A percentile compares a stretch with the other conserved stretches of the same genome.
phyloP scores from a whole-genome alignment of 1,140 invertebrate genomes.

The Drosophila trapezifrons region DNA sequence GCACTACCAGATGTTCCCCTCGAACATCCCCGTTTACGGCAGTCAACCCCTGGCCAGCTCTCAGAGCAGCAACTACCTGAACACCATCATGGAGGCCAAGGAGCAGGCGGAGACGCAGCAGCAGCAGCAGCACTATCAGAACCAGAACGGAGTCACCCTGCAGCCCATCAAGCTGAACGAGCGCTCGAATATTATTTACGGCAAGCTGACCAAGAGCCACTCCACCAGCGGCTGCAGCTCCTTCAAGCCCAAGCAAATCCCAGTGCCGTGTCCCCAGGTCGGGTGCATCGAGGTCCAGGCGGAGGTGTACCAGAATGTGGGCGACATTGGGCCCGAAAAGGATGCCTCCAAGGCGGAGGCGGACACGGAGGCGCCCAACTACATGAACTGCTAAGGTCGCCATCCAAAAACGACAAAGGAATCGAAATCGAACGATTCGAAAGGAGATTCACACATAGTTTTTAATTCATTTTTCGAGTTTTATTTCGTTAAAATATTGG shows the following conservation, averaged over 20 bases:
- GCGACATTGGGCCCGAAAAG: conserved; percentile 33
- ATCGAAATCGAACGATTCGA: conserved; percentile 19
- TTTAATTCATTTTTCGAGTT: background rate
- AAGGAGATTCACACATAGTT: conserved; percentile 3
- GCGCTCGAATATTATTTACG: conserved; percentile 77
- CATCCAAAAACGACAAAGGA: conserved; percentile 15
- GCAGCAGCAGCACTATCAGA: conserved; percentile 68
- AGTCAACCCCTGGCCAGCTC: conserved; percentile 62
- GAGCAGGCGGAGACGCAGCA: conserved; percentile 68
- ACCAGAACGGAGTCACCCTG: conserved; percentile 78
- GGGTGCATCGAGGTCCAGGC: conserved; percentile 74
- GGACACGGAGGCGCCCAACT: conserved; percentile 63
- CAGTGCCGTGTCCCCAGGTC: conserved; percentile 61
- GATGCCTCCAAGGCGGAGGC: conserved; percentile 8
- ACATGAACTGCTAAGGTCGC: conserved; percentile 77
- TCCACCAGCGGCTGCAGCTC: conserved; percentile 72
- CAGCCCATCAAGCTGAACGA: conserved; percentile 83
- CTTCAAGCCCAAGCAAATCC: conserved; percentile 77
- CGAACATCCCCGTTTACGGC: conserved; percentile 82
- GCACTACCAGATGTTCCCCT: conserved; percentile 83
- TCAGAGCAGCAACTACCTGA: conserved; percentile 74
- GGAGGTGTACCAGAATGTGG: conserved; percentile 81
- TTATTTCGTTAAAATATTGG: background rate
- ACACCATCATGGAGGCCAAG: conserved; percentile 81
- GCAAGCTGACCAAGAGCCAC: conserved; percentile 70